Evolutionary conservation across 2,113 vertebrate species (phyloP).

Genomic region (Onychostoma macrolepis): DNA sequence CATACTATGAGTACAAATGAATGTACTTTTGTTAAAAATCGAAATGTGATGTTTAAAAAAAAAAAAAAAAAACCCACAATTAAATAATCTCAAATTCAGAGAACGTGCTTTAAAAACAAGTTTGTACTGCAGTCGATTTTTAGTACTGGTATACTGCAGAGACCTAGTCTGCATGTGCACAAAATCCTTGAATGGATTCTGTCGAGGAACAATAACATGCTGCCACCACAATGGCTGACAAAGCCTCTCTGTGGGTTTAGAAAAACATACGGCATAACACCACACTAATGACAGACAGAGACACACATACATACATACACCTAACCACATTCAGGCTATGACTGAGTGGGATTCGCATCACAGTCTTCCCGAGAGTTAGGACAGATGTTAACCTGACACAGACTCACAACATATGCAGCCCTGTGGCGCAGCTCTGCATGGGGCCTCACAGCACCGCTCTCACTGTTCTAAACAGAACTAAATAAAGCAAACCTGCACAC

Average conservation of each 20-base stretch:
- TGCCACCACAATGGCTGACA: conserved; percentile 3
- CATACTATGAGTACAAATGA: not conserved
- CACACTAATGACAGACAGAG: conserved; percentile 1
- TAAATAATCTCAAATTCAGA: not conserved
- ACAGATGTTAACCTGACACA: conserved; percentile 48
- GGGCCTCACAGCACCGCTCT: conserved; percentile 18
- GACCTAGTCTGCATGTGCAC: not conserved
- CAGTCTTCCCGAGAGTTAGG: not conserved
- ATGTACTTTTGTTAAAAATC: not conserved
- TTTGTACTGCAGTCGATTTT: not conserved
- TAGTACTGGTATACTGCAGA: not conserved
- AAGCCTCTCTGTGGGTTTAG: not conserved
- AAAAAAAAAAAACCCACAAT: too few relatives aligned
- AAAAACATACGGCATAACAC: not conserved
- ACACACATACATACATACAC: not conserved
- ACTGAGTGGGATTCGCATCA: conserved; percentile 22
- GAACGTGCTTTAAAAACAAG: not conserved
- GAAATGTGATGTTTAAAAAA: not conserved
- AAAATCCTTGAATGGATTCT: not conserved
- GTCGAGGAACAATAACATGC: not conserved
- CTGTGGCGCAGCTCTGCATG: conserved; percentile 23
- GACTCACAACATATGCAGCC: conserved; percentile 33
- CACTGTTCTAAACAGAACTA: not conserved
- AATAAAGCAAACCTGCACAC: conserved; percentile 4
- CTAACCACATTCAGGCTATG: not conserved